Evolutionary conservation across 2,888 invertebrate genomes (phyloP).

Genomic region (Epistrophe eligans): DNA sequence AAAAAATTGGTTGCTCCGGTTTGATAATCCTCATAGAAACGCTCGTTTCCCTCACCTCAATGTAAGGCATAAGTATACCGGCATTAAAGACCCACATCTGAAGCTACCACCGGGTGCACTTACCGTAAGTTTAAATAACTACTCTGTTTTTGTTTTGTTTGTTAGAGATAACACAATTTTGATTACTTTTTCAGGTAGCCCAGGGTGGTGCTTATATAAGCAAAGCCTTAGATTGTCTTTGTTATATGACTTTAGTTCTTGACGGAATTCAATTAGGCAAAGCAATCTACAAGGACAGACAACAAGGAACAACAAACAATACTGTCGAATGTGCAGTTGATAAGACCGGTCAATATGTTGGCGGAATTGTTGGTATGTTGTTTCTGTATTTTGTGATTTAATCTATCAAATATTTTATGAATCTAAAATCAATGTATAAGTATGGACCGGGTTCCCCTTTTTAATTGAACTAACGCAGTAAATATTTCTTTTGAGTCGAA

Average conservation of each 20-base stretch:
- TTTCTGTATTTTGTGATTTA: neutral
- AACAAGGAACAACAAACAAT: neutral
- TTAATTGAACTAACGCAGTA: no score
- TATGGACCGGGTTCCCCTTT: no score
- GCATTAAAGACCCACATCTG: neutral
- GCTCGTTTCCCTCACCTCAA: neutral
- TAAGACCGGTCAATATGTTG: neutral
- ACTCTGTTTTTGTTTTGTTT: neutral
- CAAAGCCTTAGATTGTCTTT: neutral
- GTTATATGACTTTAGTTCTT: neutral
- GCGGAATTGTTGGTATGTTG: slow-evolving; percentile 5
- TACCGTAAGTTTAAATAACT: neutral
- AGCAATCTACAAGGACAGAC: neutral
- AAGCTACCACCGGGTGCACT: neutral
- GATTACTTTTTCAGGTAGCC: neutral
- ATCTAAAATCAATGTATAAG: no score
- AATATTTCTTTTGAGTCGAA: no score
- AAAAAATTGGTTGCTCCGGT: neutral
- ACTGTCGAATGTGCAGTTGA: neutral
- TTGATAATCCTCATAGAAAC: slow-evolving; percentile 11
- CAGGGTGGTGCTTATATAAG: neutral
- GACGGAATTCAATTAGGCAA: neutral
- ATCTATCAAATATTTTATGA: no score
- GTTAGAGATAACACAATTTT: no score
- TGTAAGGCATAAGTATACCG: neutral